phyloP scores from a whole-genome alignment of 2,888 invertebrate genomes.

The Thereva unica region DNA sequence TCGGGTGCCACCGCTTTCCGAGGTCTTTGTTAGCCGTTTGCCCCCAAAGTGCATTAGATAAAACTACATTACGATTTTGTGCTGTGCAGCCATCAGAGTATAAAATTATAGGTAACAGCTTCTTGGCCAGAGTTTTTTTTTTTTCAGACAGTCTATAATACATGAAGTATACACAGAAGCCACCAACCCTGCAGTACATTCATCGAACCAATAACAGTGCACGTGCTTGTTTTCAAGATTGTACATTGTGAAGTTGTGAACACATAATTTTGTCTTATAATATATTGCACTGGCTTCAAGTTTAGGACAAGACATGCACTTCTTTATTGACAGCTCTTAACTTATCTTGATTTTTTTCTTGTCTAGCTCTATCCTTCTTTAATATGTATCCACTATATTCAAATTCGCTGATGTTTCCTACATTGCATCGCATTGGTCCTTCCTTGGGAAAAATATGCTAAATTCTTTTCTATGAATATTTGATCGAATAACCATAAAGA shows the following conservation, averaged over 20 bases:
- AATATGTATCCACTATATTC: background rate
- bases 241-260: background rate
- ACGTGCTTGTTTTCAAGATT: background rate
- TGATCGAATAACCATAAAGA: background rate
- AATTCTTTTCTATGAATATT: conserved; percentile 1
- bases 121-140: background rate
- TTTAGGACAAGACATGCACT: background rate
- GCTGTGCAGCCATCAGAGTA: too few relatives aligned
- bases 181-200: background rate
- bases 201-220: background rate
- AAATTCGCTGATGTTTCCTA: background rate
- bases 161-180: background rate
- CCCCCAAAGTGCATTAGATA: too few relatives aligned
- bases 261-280: background rate
- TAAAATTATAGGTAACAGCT: background rate
- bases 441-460: background rate
- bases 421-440: background rate
- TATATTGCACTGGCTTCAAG: background rate
- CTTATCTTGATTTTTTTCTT: background rate
- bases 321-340: background rate
- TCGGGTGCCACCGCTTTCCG: too few relatives aligned
- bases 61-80: too few relatives aligned
- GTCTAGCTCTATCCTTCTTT: background rate
- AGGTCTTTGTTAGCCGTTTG: too few relatives aligned
- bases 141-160: background rate